Conservation (phyloP, 2,888 invertebrate genomes). For the Nomada flava region DNA sequence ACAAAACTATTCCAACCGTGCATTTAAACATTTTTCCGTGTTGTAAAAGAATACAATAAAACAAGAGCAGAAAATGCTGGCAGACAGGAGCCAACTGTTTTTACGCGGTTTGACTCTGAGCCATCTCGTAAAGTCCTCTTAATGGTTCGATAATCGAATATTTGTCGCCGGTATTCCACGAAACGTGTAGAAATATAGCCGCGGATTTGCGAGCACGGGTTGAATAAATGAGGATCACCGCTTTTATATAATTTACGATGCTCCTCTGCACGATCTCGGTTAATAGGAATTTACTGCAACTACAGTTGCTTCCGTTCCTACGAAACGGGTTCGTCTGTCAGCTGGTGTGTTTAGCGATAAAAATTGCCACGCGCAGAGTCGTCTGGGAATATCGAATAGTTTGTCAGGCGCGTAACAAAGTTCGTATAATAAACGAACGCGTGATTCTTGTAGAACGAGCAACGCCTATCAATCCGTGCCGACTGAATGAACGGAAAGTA, state of each 20-base stretch:
- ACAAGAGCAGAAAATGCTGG: background rate
- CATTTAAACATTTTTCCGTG: background rate
- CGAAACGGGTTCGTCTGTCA: too few relatives aligned
- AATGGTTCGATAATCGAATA: constrained; percentile 46
- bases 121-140: constrained; percentile 18
- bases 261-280: constrained; percentile 10
- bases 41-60: background rate
- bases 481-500: background rate
- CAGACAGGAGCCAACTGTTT: constrained; percentile 35
- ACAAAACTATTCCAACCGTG: background rate
- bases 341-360: background rate
- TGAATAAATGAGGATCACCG: constrained; percentile 8
- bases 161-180: constrained; percentile 21
- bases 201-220: constrained; percentile 25
- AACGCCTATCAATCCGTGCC: background rate
- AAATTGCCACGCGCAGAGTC: background rate
- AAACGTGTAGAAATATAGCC: background rate
- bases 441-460: background rate
- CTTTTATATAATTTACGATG: constrained; percentile 15
- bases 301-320: background rate
- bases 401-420: too few relatives aligned
- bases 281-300: background rate
- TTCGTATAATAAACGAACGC: background rate
- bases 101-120: constrained; percentile 10
- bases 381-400: background rate